These are phyloP conservation scores for Diphyllodes magnificus DNA, from an alignment of 2,113 vertebrate species.

Conservation along the genomic window DNA sequence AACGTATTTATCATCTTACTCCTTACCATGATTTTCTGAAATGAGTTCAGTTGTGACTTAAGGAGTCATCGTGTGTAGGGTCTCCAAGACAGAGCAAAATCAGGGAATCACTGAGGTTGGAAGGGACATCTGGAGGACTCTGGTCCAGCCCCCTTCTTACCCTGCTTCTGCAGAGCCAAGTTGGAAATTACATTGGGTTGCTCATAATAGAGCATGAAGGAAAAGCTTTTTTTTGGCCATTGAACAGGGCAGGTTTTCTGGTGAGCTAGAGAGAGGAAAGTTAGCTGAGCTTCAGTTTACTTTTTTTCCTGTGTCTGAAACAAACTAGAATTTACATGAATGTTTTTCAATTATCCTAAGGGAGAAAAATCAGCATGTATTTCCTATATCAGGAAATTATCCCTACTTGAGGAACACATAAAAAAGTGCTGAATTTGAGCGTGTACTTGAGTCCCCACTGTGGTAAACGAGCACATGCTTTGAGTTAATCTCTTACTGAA, in stretches of 20 bases:
- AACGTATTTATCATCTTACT: constrained; percentile 45
- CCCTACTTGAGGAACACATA: constrained; percentile 10
- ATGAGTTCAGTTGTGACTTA: background rate
- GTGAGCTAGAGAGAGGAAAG: background rate
- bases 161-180: background rate
- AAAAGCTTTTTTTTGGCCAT: background rate
- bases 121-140: background rate
- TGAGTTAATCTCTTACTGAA: constrained; percentile 54
- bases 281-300: background rate
- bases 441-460: background rate
- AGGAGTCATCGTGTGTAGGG: background rate
- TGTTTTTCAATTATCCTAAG: constrained; percentile 33
- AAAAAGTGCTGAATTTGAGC: constrained; percentile 45
- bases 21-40: background rate
- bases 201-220: background rate
- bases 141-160: background rate
- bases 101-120: background rate
- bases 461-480: constrained; percentile 33
- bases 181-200: background rate
- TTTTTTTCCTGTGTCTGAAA: background rate
- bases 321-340: constrained; percentile 29
- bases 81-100: background rate
- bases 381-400: constrained; percentile 48
- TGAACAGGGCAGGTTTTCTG: background rate
- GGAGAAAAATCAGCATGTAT: constrained; percentile 37